Evolutionary conservation across 2,888 invertebrate genomes (phyloP), one percentile per base, ranked within the genome.

Genomic region (Euzophera pinguis): DNA sequence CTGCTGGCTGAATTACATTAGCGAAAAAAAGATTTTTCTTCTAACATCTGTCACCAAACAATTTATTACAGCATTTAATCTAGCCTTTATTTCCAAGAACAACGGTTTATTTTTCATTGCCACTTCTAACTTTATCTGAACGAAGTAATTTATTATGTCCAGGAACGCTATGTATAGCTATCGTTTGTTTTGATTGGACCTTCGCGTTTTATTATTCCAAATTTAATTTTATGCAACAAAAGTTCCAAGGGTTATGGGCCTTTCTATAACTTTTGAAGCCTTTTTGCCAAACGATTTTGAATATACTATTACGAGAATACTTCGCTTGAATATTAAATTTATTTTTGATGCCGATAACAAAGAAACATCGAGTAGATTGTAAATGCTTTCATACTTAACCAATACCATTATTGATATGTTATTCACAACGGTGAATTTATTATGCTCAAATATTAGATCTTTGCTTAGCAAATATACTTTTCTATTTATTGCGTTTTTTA

Each of bases 101-200:
- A 8, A 50, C 39, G 41, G 39, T 50, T 50, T 39, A 3, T 32
- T 39, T 41, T 50, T 13, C 9, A 6, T 12, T 41, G 5, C 2
- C 17, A 29, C 5, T 13, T 12, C 9, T 37, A 49, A 12, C 27
- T n/a, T 10, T 6, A 45, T 29, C 29, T 39, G 39, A 3, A 9
- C 4, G 13, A 39, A 39, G 29, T 29, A 10, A 45, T 45, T 45
- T 45, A 45, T 45, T 39, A 39, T 50, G 39, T 41, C 38, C 29
- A 50, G 8, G 45, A 32, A 14, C 42, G 12, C 29, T 29, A 49
- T 38, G 14, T 22, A 22, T 22, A 39, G 49, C 39, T 39, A 32
- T 50, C 7, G 7, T 50, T 41, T 50, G 39, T 50, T 50, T 41
- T 32, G 49, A 50, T 50, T 41, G 29, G n/a, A 50, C 49, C 39